Conservation (phyloP, 2,888 invertebrate species). For the Caenorhabditis afra region DNA sequence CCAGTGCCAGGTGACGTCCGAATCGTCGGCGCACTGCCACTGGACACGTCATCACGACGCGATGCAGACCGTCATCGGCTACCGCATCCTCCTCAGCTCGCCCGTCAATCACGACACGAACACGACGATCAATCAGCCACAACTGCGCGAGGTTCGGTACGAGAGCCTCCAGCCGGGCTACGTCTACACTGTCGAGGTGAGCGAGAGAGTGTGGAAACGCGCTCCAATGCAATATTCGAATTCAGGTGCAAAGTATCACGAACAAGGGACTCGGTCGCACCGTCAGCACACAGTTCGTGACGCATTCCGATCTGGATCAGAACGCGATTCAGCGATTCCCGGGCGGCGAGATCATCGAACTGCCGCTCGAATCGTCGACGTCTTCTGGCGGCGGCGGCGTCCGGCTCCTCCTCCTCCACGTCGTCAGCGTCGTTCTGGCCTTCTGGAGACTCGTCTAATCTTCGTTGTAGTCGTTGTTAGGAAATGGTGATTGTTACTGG, state of each 20-base stretch:
- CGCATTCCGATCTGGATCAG: conserved; percentile 55
- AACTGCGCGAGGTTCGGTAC: conserved; percentile 60
- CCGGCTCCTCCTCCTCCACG: no score
- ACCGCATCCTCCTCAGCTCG: conserved; percentile 63
- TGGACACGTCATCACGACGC: conserved; percentile 60
- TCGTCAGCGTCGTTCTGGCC: no score
- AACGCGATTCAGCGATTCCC: conserved; percentile 64
- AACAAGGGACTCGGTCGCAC: conserved; percentile 63
- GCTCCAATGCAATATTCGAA: background rate
- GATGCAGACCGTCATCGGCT: conserved; percentile 65
- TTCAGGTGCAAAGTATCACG: conserved; percentile 67
- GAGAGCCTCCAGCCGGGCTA: conserved; percentile 60
- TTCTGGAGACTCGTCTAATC: no score
- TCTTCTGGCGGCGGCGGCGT: background rate
- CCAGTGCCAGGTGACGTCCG: conserved; percentile 56
- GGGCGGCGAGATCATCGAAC: conserved; percentile 67
- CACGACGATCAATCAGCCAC: conserved; percentile 68
- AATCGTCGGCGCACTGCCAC: conserved; percentile 56
- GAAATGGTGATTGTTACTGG: background rate
- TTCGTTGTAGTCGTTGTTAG: background rate
- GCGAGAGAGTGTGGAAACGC: no score
- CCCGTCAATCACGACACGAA: conserved; percentile 59
- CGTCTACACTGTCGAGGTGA: conserved; percentile 67
- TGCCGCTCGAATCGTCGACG: conserved; percentile 62
- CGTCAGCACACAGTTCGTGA: conserved; percentile 61